phyloP scores from a whole-genome alignment of 2,113 vertebrate genomes.

The Forbesichthys papilliferus region DNA sequence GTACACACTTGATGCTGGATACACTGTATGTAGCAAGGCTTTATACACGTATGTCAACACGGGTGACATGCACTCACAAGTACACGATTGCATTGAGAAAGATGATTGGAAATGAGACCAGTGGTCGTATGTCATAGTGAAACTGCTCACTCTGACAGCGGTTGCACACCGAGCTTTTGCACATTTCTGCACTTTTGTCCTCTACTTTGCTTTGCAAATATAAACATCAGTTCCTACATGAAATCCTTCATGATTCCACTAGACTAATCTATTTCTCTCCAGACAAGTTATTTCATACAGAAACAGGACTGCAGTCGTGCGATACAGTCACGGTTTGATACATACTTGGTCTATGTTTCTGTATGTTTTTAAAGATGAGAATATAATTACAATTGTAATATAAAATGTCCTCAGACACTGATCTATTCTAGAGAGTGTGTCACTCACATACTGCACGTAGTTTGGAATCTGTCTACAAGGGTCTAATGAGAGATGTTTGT shows the following conservation, averaged over 20 bases:
- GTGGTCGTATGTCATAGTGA: conserved; percentile 49
- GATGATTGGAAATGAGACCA: conserved; percentile 41
- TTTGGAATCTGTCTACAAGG: conserved; percentile 2
- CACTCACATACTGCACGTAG: not conserved
- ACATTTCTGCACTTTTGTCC: conserved; percentile 25
- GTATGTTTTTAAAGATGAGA: too few relatives aligned
- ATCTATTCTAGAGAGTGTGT: too few relatives aligned
- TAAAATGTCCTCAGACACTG: not conserved
- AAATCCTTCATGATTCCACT: too few relatives aligned
- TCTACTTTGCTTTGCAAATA: too few relatives aligned
- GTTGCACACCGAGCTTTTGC: conserved; percentile 23
- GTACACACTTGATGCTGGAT: too few relatives aligned
- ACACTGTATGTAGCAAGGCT: too few relatives aligned
- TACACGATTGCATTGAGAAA: conserved; percentile 16
- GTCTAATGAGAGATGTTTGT: conserved; percentile 38
- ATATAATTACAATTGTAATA: not conserved
- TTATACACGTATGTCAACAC: not conserved
- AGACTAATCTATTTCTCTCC: not conserved
- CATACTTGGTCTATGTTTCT: not conserved
- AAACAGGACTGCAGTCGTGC: not conserved
- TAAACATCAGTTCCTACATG: too few relatives aligned
- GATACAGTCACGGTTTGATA: not conserved
- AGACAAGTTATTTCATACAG: too few relatives aligned
- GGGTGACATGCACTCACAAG: not conserved
- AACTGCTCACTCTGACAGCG: conserved; percentile 55